Percentiles rank a stretch among this genome's conserved stretches.
These are phyloP conservation scores for Limenitis arthemis DNA, from an alignment of 2,888 invertebrate genomes.

Conservation along the genomic window DNA sequence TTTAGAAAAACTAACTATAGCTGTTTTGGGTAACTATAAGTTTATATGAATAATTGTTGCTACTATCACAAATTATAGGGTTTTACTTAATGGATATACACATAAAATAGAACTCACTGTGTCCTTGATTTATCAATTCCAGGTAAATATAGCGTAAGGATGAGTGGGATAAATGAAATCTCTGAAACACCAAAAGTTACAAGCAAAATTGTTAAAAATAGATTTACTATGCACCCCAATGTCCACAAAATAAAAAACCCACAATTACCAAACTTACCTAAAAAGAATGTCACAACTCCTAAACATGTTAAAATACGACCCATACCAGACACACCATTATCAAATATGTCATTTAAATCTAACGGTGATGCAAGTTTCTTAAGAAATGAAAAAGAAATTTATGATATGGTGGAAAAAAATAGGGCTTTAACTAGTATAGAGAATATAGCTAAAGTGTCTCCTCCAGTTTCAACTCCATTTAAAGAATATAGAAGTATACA, in stretches of 20 bases:
- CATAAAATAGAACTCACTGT: too few species aligned
- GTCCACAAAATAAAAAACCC: slow-evolving; percentile 48
- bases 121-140: slow-evolving; percentile 13
- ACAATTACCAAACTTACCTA: slow-evolving; percentile 22
- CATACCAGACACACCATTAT: slow-evolving; percentile 42
- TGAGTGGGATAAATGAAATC: slow-evolving; percentile 54
- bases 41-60: too few species aligned
- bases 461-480: slow-evolving; percentile 54
- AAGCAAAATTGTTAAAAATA: slow-evolving; percentile 30
- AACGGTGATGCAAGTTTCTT: slow-evolving; percentile 56
- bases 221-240: slow-evolving; percentile 28
- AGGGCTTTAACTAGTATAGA: slow-evolving; percentile 36
- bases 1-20: too few species aligned
- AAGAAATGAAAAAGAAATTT: slow-evolving; percentile 51
- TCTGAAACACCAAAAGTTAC: slow-evolving; percentile 43
- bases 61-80: too few species aligned
- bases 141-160: slow-evolving; percentile 39
- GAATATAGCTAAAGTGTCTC: slow-evolving; percentile 45
- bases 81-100: too few species aligned
- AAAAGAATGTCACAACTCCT: slow-evolving; percentile 24
- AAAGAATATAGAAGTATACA: slow-evolving; percentile 49
- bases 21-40: too few species aligned
- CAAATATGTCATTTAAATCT: slow-evolving; percentile 50
- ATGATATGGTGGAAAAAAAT: slow-evolving; percentile 40
- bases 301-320: slow-evolving; percentile 19